These are phyloP conservation scores for Drosophila fulvimacula DNA, from an alignment of 2,888 invertebrate genomes.

Conservation along the genomic window DNA sequence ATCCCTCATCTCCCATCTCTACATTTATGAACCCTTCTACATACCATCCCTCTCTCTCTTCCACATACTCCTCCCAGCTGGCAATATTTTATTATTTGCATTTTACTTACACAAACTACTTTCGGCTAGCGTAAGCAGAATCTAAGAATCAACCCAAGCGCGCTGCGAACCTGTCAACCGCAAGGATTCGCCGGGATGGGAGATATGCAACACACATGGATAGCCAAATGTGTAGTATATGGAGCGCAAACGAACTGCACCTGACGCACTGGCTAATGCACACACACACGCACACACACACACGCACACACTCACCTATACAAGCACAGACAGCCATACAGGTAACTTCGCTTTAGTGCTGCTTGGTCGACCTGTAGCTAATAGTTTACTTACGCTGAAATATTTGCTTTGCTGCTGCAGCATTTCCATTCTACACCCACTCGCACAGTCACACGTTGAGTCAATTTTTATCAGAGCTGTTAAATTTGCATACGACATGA, in stretches of 20 bases:
- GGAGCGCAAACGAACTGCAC: constrained; percentile 55
- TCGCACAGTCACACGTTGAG: constrained; percentile 12
- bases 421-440: constrained; percentile 46
- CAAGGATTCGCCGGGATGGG: constrained; percentile 48
- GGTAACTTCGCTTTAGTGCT: constrained; percentile 1
- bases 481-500: constrained; percentile 64
- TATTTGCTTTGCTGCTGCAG: constrained; percentile 66
- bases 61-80: background rate
- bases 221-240: constrained; percentile 23
- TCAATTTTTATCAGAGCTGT: constrained; percentile 60
- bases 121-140: constrained; percentile 51
- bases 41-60: background rate
- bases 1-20: background rate
- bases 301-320: too few species aligned
- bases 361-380: constrained; percentile 58
- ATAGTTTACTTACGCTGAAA: constrained; percentile 72
- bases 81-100: constrained; percentile 4
- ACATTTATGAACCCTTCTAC: too few species aligned
- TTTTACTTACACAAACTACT: constrained; percentile 19
- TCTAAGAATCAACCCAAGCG: constrained; percentile 58
- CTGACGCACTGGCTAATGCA: constrained; percentile 65
- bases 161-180: constrained; percentile 70
- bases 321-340: too few species aligned
- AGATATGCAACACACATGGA: constrained; percentile 13
- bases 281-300: constrained; percentile 13